A percentile compares a stretch with the other conserved stretches of the same genome.
Evolutionary conservation across 1,140 invertebrate genomes (phyloP).

Genomic region (Ephestia elutella): DNA sequence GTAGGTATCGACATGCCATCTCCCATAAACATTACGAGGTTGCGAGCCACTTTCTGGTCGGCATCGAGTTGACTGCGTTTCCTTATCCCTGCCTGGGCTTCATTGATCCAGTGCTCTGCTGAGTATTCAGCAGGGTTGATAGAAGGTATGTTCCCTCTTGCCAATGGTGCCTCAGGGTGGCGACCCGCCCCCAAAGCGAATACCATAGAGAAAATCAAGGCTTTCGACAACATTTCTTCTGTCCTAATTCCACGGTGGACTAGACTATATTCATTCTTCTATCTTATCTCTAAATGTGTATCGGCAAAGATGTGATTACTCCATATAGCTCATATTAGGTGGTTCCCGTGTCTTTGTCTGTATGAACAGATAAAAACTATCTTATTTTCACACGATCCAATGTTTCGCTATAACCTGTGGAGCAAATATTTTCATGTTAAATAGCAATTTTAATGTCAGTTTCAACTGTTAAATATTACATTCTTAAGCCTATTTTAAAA

Average conservation of each 20-base stretch:
- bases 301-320: too few relatives aligned
- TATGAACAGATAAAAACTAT: too few relatives aligned
- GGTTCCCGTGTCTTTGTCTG: too few relatives aligned
- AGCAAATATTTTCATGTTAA: too few relatives aligned
- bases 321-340: too few relatives aligned
- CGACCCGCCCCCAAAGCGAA: neutral
- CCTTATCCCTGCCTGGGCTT: neutral
- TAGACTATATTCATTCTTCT: neutral
- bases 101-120: neutral
- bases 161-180: neutral
- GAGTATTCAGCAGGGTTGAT: neutral
- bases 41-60: slow-evolving; percentile 72
- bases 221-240: neutral
- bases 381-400: too few relatives aligned
- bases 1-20: slow-evolving; percentile 84
- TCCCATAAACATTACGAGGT: slow-evolving; percentile 82
- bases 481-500: too few relatives aligned
- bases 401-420: too few relatives aligned
- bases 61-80: slow-evolving; percentile 11
- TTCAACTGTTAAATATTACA: too few relatives aligned
- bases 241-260: neutral
- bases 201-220: neutral
- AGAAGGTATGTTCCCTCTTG: neutral
- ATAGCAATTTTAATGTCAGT: too few relatives aligned
- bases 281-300: neutral